Percentiles rank a stretch among this genome's conserved stretches.
phyloP scores from a whole-genome alignment of 2,797 vertebrate species.

The Glossophaga mutica region DNA sequence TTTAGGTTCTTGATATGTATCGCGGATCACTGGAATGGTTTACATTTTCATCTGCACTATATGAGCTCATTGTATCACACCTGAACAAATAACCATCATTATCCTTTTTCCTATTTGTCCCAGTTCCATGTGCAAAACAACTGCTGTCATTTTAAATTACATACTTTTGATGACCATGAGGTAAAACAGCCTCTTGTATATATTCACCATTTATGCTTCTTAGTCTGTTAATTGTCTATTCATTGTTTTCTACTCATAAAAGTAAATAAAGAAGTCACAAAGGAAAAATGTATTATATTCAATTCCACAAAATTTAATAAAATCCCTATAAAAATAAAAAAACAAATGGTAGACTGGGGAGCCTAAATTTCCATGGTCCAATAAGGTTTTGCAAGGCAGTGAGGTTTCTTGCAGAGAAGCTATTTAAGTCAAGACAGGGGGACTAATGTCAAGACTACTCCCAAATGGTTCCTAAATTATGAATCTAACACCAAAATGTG shows the following conservation, averaged over 20 bases:
- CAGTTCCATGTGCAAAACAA: background rate
- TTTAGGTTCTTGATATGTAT: background rate
- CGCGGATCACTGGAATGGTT: background rate
- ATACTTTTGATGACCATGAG: background rate
- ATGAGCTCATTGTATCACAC: background rate
- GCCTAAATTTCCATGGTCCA: background rate
- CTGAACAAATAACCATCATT: background rate
- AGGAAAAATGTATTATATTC: background rate
- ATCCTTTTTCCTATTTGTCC: background rate
- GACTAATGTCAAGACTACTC: background rate
- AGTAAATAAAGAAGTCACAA: background rate
- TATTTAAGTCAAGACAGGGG: background rate
- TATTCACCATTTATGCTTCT: background rate
- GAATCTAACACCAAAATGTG: background rate
- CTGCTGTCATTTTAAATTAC: background rate
- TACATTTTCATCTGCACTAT: background rate
- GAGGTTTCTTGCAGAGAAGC: background rate
- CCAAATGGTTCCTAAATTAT: background rate
- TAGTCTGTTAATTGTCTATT: background rate
- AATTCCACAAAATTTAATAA: background rate
- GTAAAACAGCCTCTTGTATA: background rate
- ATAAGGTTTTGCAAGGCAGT: background rate
- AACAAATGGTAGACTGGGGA: background rate
- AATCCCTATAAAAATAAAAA: background rate
- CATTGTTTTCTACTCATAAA: background rate